Evolutionary conservation across 2,113 vertebrate genomes (phyloP), one percentile per base, ranked within the genome.

Genomic region (Hippolais icterina): DNA sequence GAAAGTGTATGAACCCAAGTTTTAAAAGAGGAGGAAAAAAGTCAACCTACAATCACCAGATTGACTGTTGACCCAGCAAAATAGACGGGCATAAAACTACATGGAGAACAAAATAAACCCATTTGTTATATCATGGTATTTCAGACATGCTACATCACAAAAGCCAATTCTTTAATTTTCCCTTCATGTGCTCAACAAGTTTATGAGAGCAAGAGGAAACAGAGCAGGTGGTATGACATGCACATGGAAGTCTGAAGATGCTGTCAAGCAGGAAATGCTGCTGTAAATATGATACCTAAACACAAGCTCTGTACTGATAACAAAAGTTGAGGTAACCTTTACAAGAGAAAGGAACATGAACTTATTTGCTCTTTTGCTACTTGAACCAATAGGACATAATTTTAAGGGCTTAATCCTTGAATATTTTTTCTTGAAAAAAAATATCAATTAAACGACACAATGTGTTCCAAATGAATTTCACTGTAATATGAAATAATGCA

Each of bases 231-330:
- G 33, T 11, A 49, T 56, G 85, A 90, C 82, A 92, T 9, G 52
- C 33, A 77, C 68, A 80, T 76, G 84, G 53, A 83, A 87, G 75
- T 11, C 78, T 74, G 75, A 85, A 72, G 66, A 82, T 50, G 44
- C 78, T 88, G 93, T 83, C 82, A 77, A 77, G 85, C 54, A 90
- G 94, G 70, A 94, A 97, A 93, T 54, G 81, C 70, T 87, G 82
- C 49, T 65, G 46, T 54, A 84, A 87, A 71, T 53, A 57, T 4
- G 50, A 85, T 22, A 85, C 49, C 78, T 65, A 72, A 94, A 91
- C 1, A 1, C 49, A 77, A 86, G 82, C 22, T 49, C 41, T 56
- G 27, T 31, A 37, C 1, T 39, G 33, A 11, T 46, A 56, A 65
- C 39, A 46, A 80, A 95, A 93, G 3, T 11, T 10, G 41, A 41